Percentiles rank a stretch among this genome's conserved stretches.
phyloP scores from a whole-genome alignment of 2,797 vertebrate genomes.

The Mormyrus hasselquistii region DNA sequence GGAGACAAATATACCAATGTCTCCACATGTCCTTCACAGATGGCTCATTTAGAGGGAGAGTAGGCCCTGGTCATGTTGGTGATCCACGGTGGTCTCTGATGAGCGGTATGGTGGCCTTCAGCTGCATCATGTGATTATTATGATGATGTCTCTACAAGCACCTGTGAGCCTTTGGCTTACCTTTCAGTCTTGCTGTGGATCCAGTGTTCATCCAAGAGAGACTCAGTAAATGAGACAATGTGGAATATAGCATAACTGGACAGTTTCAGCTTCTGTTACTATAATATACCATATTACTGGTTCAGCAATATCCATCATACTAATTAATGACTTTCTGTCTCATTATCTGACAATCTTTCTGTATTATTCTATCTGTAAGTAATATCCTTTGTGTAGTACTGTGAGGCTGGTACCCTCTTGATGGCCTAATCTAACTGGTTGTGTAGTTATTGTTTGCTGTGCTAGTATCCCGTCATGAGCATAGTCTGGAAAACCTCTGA shows the following conservation, averaged over 20 bases:
- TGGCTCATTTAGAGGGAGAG: not conserved
- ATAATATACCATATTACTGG: not conserved
- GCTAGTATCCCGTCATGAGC: not conserved
- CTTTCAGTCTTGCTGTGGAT: not conserved
- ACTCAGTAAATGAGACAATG: not conserved
- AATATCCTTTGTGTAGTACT: not conserved
- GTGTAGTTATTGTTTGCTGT: not conserved
- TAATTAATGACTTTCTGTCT: not conserved
- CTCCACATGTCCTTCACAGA: not conserved
- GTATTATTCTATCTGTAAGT: not conserved
- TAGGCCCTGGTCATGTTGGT: not conserved
- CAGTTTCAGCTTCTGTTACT: not conserved
- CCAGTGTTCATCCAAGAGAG: not conserved
- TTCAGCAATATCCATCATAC: conserved; percentile 3
- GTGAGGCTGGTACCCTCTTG: not conserved
- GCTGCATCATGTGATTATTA: not conserved
- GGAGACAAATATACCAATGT: not conserved
- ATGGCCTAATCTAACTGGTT: not conserved
- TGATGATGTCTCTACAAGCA: not conserved
- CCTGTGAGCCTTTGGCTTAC: not conserved
- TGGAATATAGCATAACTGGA: not conserved
- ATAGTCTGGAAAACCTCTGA: not conserved
- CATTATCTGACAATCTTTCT: not conserved
- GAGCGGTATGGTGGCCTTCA: not conserved
- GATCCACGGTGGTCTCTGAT: not conserved